These are phyloP conservation scores for Acanthosepion lycidas DNA, from an alignment of 2,888 invertebrate species.

Conservation along the genomic window DNA sequence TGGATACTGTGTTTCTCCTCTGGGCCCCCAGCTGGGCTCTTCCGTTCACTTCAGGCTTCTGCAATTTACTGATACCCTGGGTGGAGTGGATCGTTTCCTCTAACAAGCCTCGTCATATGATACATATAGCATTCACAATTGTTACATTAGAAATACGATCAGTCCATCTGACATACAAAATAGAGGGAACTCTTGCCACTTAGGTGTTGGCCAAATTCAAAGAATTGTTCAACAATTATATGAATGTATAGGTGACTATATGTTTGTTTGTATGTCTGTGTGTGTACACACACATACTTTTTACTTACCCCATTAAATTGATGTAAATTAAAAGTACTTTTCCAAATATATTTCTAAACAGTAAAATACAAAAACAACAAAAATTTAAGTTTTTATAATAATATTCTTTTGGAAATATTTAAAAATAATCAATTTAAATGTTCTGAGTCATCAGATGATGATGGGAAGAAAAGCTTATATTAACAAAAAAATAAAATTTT, in stretches of 20 bases:
- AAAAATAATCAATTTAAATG: too few species aligned
- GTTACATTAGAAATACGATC: constrained; percentile 11
- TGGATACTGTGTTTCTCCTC: not conserved
- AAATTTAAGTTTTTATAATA: too few species aligned
- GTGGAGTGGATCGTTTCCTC: not conserved
- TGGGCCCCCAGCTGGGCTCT: not conserved
- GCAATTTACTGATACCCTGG: constrained; percentile 21
- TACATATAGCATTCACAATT: not conserved
- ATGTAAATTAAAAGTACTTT: too few species aligned
- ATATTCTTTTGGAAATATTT: too few species aligned
- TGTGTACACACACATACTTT: too few species aligned
- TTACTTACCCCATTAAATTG: too few species aligned
- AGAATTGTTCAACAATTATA: not conserved
- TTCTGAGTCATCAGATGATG: too few species aligned
- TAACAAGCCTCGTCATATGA: constrained; percentile 2
- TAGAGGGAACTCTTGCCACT: not conserved
- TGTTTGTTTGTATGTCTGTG: too few species aligned
- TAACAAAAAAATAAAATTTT: too few species aligned
- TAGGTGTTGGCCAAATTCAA: constrained; percentile 33
- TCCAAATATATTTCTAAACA: too few species aligned
- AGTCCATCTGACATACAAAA: not conserved
- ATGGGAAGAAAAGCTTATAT: too few species aligned
- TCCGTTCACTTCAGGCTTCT: constrained; percentile 12
- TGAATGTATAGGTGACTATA: not conserved
- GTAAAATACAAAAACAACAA: too few species aligned